Conservation (phyloP, 2,113 vertebrate genomes). For the Planiliza haematocheilus region DNA sequence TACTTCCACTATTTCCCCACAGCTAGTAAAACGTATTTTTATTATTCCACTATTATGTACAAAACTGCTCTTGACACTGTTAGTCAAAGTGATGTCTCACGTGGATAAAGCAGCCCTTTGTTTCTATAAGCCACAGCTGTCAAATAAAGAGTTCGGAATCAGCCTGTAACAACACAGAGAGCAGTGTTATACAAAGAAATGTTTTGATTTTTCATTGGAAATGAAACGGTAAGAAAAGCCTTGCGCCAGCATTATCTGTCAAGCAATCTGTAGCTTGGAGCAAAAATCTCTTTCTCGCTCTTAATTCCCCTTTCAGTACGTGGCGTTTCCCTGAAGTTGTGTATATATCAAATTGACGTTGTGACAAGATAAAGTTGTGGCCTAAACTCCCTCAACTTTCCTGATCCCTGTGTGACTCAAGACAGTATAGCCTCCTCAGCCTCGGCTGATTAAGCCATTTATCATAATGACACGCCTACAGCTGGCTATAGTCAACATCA, state of each 20-base stretch:
- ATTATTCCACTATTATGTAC: no score
- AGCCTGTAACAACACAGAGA: background rate
- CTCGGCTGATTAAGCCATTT: slow-evolving; percentile 75
- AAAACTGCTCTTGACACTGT: no score
- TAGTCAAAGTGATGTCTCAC: no score
- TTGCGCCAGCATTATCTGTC: background rate
- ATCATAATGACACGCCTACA: slow-evolving; percentile 71
- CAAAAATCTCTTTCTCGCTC: background rate
- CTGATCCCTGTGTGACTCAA: slow-evolving; percentile 26
- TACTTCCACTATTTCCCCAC: no score
- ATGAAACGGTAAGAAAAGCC: background rate
- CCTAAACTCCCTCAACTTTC: slow-evolving; percentile 44
- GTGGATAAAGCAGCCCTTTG: no score
- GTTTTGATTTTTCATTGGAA: background rate
- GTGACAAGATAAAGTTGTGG: slow-evolving; percentile 43
- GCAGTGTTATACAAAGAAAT: background rate
- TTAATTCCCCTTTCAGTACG: slow-evolving; percentile 17
- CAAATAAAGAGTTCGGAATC: no score
- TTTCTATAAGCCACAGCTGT: no score
- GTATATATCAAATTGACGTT: slow-evolving; percentile 47
- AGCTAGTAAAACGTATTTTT: no score
- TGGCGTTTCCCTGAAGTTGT: background rate
- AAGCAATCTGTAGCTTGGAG: slow-evolving; percentile 17
- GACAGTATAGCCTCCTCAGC: slow-evolving; percentile 32
- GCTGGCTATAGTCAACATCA: slow-evolving; percentile 32